Conservation (phyloP, 2,113 vertebrate species). For the Regulus satrapa region DNA sequence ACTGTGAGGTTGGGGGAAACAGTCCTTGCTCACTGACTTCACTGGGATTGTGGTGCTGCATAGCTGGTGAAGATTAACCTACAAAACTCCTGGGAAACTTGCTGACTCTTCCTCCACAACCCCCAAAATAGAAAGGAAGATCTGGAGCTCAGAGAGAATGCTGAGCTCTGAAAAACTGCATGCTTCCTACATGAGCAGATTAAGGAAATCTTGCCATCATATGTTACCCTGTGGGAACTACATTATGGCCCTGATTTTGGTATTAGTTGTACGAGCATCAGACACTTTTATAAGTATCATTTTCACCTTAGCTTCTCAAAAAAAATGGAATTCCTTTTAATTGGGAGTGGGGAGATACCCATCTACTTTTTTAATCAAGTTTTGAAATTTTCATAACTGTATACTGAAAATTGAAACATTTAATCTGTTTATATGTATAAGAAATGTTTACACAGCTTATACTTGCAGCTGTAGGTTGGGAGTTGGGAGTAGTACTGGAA, state of each 20-base stretch:
- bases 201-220: not conserved
- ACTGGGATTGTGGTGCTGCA: not conserved
- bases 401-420: not conserved
- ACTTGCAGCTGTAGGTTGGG: constrained; percentile 13
- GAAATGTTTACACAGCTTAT: constrained; percentile 15
- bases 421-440: not conserved
- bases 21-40: not conserved
- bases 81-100: not conserved
- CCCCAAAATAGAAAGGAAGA: not conserved
- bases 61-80: not conserved
- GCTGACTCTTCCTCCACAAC: not conserved
- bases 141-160: not conserved
- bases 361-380: not conserved
- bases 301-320: not conserved
- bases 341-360: not conserved
- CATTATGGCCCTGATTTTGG: not conserved
- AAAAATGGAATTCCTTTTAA: not conserved
- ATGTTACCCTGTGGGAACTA: not conserved
- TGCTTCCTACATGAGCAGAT: not conserved
- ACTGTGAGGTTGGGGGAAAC: not conserved
- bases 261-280: not conserved
- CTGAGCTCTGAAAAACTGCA: not conserved
- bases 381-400: not conserved
- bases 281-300: not conserved
- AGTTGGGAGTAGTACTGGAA: not conserved